Conservation (phyloP, 2,113 vertebrate species). For the Albula glossodonta region DNA sequence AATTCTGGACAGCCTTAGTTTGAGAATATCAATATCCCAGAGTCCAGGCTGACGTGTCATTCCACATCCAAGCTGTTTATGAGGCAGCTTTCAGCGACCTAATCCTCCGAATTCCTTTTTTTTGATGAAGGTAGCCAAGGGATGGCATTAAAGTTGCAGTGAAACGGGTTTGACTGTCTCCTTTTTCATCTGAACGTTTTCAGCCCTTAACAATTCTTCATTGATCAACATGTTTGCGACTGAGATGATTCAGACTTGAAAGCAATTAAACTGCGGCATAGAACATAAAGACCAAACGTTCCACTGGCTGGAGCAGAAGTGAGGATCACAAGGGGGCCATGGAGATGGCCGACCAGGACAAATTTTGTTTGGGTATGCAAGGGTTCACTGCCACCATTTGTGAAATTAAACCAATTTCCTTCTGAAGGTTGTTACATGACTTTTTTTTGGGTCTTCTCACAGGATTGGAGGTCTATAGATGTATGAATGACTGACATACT, state of each 20-base stretch:
- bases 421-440: not conserved
- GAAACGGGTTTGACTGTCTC: not conserved
- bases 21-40: slow-evolving; percentile 4
- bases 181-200: slow-evolving; percentile 33
- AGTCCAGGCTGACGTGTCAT: not conserved
- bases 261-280: slow-evolving; percentile 32
- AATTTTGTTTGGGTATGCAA: not conserved
- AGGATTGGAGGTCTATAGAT: too few relatives aligned
- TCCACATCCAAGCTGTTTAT: slow-evolving; percentile 32
- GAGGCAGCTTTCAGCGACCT: slow-evolving; percentile 18
- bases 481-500: too few relatives aligned
- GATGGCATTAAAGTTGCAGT: slow-evolving; percentile 26
- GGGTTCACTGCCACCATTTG: not conserved
- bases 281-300: not conserved
- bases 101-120: slow-evolving; percentile 30
- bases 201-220: slow-evolving; percentile 35
- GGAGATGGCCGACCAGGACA: slow-evolving; percentile 25
- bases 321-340: slow-evolving; percentile 14
- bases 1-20: not conserved
- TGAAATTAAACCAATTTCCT: not conserved
- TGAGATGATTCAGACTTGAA: slow-evolving; percentile 22
- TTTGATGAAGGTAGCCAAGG: not conserved
- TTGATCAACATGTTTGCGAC: slow-evolving; percentile 35
- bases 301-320: slow-evolving; percentile 17
- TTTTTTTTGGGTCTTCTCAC: too few relatives aligned